Percentiles rank a stretch among this genome's conserved stretches.
These are phyloP conservation scores for Drosophila pullipes DNA, from an alignment of 2,888 invertebrate genomes.

Conservation along the genomic window DNA sequence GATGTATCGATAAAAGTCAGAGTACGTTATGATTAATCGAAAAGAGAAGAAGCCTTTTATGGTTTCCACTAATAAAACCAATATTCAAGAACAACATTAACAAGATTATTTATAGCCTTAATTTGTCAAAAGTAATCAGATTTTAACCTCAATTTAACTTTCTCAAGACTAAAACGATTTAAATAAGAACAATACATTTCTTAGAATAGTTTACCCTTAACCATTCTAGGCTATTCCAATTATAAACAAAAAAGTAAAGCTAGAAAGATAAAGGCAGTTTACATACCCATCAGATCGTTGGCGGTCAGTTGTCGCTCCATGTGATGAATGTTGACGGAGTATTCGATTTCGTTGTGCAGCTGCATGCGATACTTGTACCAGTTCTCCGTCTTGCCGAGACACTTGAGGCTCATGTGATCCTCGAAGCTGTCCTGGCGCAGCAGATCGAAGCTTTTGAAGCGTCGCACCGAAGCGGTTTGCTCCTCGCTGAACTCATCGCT, in stretches of 20 bases:
- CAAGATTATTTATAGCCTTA: no score
- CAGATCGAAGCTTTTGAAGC: slow-evolving; percentile 88
- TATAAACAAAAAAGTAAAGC: neutral
- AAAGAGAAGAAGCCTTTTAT: neutral
- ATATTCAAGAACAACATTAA: no score
- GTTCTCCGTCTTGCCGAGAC: slow-evolving; percentile 85
- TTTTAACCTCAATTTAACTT: no score
- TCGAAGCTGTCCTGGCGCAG: slow-evolving; percentile 86
- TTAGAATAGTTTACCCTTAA: neutral
- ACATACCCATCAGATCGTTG: slow-evolving; percentile 88
- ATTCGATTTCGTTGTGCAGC: slow-evolving; percentile 85
- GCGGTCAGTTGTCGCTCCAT: slow-evolving; percentile 89
- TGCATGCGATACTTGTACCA: slow-evolving; percentile 89
- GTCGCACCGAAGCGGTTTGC: slow-evolving; percentile 87
- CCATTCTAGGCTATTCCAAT: rapidly evolving
- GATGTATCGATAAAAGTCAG: no score
- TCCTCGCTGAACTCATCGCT: slow-evolving; percentile 83
- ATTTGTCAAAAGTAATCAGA: no score
- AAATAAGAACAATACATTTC: rapidly evolving
- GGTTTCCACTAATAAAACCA: no score
- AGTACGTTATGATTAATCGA: no score
- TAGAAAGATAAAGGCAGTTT: neutral
- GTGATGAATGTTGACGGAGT: slow-evolving; percentile 87
- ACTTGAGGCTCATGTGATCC: slow-evolving; percentile 84
- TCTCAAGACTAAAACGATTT: neutral